Base-by-base conservation (phyloP, 2,888 invertebrate genomes). In the Lasius platythorax region DNA sequence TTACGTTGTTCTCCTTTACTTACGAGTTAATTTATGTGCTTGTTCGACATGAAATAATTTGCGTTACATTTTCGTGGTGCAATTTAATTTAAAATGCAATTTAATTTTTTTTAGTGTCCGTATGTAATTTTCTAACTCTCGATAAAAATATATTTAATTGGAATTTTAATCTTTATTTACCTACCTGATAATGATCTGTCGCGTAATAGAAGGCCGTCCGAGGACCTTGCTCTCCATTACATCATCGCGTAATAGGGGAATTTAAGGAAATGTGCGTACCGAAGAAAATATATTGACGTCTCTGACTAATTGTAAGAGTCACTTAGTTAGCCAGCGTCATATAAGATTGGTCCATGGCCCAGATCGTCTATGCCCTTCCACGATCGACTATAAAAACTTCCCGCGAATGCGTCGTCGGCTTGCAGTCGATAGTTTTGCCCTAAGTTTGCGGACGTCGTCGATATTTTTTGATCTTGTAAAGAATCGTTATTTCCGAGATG, bases 311-410 rank as follows among this genome's bases (percentile, higher is more conserved):
- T 23, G 23, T 23, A 89, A 90, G 89, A 91, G 85, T 6, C 84
- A 79, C 82, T 86, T 83, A 86, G 87, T 87, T 85, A 88, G 86
- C 83, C 56, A 66, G n/a, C 75, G 50, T 61, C 64, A 66, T 74
- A 46, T 84, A 81, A 72, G 86, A 89, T 85, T 87, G 70, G 94
- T 94, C 95, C 95, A 91, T 95, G 95, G 94, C 95, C 94, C 93
- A 94, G 94, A 93, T 95, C 85, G 64, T 66, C 83, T n/a, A 61
- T 91, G 93, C 93, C 94, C 94, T 94, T 94, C 93, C 91, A 93
- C 90, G 85, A 86, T 78, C 82, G 64, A 85, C 88, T 94, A 94
- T 95, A 94, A 95, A 93, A 93, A 91, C 89, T 81, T 85, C 83
- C 76, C 43, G 79, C 76, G 70, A 85, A 85, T 81, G 87, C 87